Evolutionary conservation across 2,888 invertebrate species (phyloP).

Genomic region (Noctua fimbriata): DNA sequence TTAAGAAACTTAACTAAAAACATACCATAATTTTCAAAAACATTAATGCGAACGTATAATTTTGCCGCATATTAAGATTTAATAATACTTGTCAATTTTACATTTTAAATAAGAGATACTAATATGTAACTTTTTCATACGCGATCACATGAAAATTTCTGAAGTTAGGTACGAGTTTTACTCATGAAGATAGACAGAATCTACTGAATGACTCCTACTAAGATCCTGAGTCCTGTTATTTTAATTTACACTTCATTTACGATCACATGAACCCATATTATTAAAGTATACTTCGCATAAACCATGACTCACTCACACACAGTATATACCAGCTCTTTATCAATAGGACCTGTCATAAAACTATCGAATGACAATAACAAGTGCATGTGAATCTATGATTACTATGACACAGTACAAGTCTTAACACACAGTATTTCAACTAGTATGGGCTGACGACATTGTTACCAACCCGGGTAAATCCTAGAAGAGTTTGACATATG

Average conservation of each 20-base stretch:
- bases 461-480: not conserved
- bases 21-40: not conserved
- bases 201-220: not conserved
- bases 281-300: not conserved
- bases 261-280: not conserved
- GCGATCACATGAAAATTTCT: not conserved
- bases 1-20: too few species aligned
- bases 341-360: slow-evolving; percentile 50
- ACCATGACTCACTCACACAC: slow-evolving; percentile 6
- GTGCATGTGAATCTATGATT: slow-evolving; percentile 48
- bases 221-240: not conserved
- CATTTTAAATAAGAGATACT: not conserved
- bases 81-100: not conserved
- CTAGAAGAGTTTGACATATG: not conserved
- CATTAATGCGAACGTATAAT: not conserved
- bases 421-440: not conserved
- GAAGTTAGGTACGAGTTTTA: not conserved
- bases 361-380: slow-evolving; percentile 64
- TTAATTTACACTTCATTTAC: not conserved
- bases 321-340: slow-evolving; percentile 41
- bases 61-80: not conserved
- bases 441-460: not conserved
- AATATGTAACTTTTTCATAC: not conserved
- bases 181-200: not conserved
- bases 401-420: not conserved